Conservation (phyloP, 2,888 invertebrate species). For the Limnephilus marmoratus region DNA sequence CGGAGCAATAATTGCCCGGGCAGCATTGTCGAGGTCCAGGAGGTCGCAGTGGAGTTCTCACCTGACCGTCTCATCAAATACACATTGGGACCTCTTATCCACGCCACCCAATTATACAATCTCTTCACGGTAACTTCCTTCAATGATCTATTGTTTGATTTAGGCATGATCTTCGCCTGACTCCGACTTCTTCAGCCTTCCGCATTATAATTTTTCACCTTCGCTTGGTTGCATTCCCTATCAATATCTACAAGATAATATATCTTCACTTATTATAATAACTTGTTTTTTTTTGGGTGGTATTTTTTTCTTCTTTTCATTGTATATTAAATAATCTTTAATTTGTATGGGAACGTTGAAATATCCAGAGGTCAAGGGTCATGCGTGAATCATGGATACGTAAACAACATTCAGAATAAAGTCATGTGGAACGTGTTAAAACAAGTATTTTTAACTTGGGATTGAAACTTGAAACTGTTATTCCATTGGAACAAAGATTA, state of each 20-base stretch:
- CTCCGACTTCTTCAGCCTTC: background rate
- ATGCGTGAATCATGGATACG: background rate
- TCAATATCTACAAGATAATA: background rate
- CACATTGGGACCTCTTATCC: background rate
- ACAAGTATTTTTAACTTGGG: background rate
- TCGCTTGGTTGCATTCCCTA: background rate
- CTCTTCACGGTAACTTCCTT: slow-evolving; percentile 5
- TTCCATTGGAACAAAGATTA: background rate
- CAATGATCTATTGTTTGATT: background rate
- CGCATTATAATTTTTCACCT: background rate
- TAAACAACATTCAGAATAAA: background rate
- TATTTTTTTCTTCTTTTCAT: background rate
- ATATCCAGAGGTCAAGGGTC: background rate
- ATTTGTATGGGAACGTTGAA: background rate
- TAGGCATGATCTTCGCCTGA: background rate
- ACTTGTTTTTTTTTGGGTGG: background rate
- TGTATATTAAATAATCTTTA: background rate
- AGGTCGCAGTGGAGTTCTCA: background rate
- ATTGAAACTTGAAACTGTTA: background rate
- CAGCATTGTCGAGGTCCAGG: background rate
- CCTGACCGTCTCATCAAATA: slow-evolving; percentile 12
- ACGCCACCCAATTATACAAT: background rate
- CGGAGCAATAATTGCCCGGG: background rate
- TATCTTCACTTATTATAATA: background rate
- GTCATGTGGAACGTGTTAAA: background rate